Evolutionary conservation across 2,888 invertebrate genomes (phyloP), one percentile per base, ranked within the genome.

Genomic region (Strigamia transsilvanica): DNA sequence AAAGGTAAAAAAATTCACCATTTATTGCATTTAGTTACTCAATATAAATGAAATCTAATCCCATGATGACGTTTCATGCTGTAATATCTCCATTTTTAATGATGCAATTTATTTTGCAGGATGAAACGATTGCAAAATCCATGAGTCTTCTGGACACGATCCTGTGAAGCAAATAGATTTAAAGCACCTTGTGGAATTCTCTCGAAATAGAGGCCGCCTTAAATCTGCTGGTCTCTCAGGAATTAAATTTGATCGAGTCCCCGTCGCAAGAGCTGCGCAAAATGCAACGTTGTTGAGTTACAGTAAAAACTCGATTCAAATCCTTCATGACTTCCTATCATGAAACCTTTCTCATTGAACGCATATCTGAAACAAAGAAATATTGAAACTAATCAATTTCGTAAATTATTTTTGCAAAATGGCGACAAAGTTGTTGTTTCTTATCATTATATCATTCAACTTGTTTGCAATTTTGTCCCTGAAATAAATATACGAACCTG

Each of bases 71-170:
- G 27, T 2, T 27, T 27, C 27, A 2, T 6, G 1, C 32, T 27
- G 23, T 32, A 23, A 73, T 73, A 21, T 15, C 32, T 32, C 73
- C 10, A 73, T 32, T 73, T 73, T 73, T 73, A 73, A 73, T 73
- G 10, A 2, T 13, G 13, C 23, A 38, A 79, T 79, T 79, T 79
- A 38, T 80, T 80, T 79, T 80, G 13, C 27, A 83, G 83, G 83
- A 83, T 41, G 83, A 83, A 80, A 82, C 82, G n/a, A 83, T 83
- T 38, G 80, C 83, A n/a, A 82, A 83, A 42, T 83, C 83, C 27
- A 56, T 83, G 80, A 82, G 80, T 66, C 79, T 83, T 38, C 61
- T 83, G 79, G 83, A 83, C 41, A 83, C 83, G 18, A 82, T 83
- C 12, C 34, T 83, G 56, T 82, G 81, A 81, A 61, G 80, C 32